Conservation (phyloP, 1,140 invertebrate species). For the Brachionus angularis region DNA sequence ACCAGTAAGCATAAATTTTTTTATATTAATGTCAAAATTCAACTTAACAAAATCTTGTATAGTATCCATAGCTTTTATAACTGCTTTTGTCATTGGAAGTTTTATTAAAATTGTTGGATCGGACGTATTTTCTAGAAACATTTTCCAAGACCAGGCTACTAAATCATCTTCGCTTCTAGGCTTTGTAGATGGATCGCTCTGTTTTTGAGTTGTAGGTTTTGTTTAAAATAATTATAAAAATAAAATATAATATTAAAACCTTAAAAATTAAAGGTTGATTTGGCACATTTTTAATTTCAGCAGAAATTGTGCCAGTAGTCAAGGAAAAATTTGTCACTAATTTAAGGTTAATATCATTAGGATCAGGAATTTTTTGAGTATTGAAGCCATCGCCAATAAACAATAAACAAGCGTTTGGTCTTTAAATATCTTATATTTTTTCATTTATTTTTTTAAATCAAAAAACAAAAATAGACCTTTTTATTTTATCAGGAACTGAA, state of each 20-base stretch:
- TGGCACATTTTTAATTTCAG: constrained; percentile 49
- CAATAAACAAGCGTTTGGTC: constrained; percentile 47
- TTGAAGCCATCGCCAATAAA: constrained; percentile 51
- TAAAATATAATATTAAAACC: constrained; percentile 42
- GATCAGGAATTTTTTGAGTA: constrained; percentile 45
- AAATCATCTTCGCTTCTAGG: constrained; percentile 48
- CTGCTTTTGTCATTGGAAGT: constrained; percentile 46
- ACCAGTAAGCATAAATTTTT: constrained; percentile 37
- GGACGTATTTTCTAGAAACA: constrained; percentile 11
- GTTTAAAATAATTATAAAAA: neutral
- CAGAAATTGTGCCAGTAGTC: constrained; percentile 47
- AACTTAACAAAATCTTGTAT: constrained; percentile 44
- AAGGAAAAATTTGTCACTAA: constrained; percentile 48
- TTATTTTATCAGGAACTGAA: constrained; percentile 49
- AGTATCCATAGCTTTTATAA: constrained; percentile 50
- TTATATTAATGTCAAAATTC: neutral
- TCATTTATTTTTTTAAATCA: neutral
- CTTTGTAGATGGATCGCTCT: constrained; percentile 47
- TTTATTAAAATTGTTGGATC: constrained; percentile 2
- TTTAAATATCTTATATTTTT: too few relatives aligned
- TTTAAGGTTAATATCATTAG: constrained; percentile 48
- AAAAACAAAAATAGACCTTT: neutral
- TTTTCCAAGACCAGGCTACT: constrained; percentile 51
- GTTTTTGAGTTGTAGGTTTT: neutral
- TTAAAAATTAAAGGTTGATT: constrained; percentile 50